Conservation (phyloP, 1,140 invertebrate species). For the Prorops nasuta region DNA sequence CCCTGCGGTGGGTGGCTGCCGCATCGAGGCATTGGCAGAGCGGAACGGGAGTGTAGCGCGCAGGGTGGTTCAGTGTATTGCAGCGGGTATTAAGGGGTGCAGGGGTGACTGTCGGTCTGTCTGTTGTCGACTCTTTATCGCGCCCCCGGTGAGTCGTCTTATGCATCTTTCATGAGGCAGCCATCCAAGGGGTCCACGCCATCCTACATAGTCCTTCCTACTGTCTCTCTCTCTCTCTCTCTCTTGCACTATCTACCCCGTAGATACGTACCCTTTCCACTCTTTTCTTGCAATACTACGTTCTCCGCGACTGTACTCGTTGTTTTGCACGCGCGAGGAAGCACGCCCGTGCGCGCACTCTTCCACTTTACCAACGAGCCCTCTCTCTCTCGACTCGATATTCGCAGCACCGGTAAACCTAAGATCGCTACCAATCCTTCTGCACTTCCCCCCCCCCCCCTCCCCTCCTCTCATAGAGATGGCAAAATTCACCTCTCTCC, state of each 20-base stretch:
- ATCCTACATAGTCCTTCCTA: conserved; percentile 30
- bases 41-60: neutral
- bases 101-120: conserved; percentile 56
- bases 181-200: conserved; percentile 54
- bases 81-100: conserved; percentile 53
- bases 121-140: conserved; percentile 61
- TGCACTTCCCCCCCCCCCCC: too few relatives aligned
- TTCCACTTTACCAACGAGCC: too few relatives aligned
- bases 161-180: conserved; percentile 59
- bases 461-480: too few relatives aligned
- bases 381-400: too few relatives aligned
- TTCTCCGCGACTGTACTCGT: too few relatives aligned
- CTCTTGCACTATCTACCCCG: conserved; percentile 3
- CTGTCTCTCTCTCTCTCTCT: conserved; percentile 7
- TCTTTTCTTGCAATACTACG: too few relatives aligned
- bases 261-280: too few relatives aligned
- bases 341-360: too few relatives aligned
- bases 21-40: conserved; percentile 32
- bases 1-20: conserved; percentile 43
- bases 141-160: conserved; percentile 59
- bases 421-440: too few relatives aligned
- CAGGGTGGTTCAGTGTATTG: conserved; percentile 45
- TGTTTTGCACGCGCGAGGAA: too few relatives aligned
- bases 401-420: too few relatives aligned
- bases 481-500: too few relatives aligned